Evolutionary conservation across 1,140 invertebrate genomes (phyloP).

Genomic region (Drosophila rufa): DNA sequence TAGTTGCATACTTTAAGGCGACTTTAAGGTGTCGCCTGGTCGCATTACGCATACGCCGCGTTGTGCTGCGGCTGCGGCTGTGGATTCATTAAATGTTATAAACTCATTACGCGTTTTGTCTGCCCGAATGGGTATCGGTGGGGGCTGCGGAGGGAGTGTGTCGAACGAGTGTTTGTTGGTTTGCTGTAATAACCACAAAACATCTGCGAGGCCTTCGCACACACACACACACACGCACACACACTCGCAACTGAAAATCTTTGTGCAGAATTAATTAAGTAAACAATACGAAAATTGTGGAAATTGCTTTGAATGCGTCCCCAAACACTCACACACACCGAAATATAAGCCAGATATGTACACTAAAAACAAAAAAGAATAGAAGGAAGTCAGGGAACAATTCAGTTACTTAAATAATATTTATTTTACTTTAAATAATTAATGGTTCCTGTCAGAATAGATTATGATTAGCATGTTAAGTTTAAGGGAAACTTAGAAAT

Average conservation of each 20-base stretch:
- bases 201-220: slow-evolving; percentile 52
- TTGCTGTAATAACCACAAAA: slow-evolving; percentile 76
- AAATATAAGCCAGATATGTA: slow-evolving; percentile 13
- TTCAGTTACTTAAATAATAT: not conserved
- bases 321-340: slow-evolving; percentile 53
- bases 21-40: slow-evolving; percentile 24
- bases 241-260: slow-evolving; percentile 70
- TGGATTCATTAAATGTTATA: slow-evolving; percentile 77
- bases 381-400: no score
- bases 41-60: slow-evolving; percentile 54
- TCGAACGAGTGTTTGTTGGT: slow-evolving; percentile 41
- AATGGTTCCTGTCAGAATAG: no score
- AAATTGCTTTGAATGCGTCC: slow-evolving; percentile 82
- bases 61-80: slow-evolving; percentile 36
- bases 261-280: slow-evolving; percentile 83
- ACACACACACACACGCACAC: slow-evolving; percentile 13
- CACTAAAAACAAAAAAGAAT: not conserved
- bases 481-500: no score
- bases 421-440: no score
- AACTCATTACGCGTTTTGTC: slow-evolving; percentile 72
- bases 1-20: slow-evolving; percentile 56
- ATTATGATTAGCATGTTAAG: no score
- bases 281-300: slow-evolving; percentile 83
- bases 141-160: not conserved
- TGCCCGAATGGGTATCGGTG: slow-evolving; percentile 34